Evolutionary conservation across 2,113 vertebrate genomes (phyloP).

Genomic region (Vidua macroura): DNA sequence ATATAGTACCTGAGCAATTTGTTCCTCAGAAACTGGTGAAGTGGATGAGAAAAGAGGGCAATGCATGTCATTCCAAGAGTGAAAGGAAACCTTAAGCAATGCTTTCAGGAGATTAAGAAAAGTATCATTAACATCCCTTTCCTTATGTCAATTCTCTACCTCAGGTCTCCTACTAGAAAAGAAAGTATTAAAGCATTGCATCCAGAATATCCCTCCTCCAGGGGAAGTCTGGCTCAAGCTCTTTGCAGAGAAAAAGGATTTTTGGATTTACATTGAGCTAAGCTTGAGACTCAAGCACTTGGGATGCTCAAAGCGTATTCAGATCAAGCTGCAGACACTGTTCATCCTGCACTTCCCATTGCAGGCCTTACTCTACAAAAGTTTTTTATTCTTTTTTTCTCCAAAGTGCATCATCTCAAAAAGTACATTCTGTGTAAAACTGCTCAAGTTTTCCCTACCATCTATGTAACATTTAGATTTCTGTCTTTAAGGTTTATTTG

Average conservation of each 20-base stretch:
- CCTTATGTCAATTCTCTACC: background rate
- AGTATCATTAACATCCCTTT: background rate
- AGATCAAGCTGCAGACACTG: background rate
- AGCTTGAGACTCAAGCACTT: slow-evolving; percentile 6
- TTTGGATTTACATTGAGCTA: slow-evolving; percentile 28
- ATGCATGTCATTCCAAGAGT: background rate
- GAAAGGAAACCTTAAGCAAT: background rate
- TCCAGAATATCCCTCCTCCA: background rate
- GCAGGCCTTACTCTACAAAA: background rate
- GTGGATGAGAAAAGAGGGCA: background rate
- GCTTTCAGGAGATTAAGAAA: background rate
- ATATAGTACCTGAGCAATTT: background rate
- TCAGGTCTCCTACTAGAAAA: slow-evolving; percentile 5
- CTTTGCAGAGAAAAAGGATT: background rate
- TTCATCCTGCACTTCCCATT: background rate
- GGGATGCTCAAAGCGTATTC: background rate
- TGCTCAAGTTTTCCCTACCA: background rate
- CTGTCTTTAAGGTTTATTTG: background rate
- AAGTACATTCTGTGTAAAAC: background rate
- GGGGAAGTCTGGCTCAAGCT: slow-evolving; percentile 17
- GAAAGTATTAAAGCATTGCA: background rate
- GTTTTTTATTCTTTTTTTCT: background rate
- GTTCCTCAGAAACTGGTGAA: background rate
- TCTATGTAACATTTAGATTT: background rate
- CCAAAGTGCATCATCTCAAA: background rate